Base-by-base conservation (phyloP, 1,140 invertebrate species). In the Leptestheria dahalacensis region DNA sequence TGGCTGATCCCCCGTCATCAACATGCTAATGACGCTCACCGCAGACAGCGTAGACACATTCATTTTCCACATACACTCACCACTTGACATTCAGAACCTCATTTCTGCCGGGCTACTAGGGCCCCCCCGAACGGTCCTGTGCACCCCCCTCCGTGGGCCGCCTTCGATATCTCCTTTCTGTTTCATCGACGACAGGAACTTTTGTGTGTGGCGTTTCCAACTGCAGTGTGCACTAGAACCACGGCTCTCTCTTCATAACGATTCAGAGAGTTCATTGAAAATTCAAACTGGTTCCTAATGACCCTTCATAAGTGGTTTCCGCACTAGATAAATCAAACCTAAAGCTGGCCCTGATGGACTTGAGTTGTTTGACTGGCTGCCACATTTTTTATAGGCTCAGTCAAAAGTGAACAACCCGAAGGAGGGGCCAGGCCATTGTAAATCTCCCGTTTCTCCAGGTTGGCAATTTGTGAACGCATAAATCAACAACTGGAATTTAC, bases 391-490 rank as follows among this genome's bases (percentile, higher is more conserved):
- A 15, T 41, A 41, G 33, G 33, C 33, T 41, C 6, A 41, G 33
- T 41, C 33, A 41, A 41, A 41, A 41, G 6, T 41, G 33, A 29
- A 55, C 53, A 55, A 29, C 33, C 53, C 26, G 25, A 55, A 55
- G 53, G 53, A 24, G 53, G 53, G 33, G 53, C 6, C 11, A 26
- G 26, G 26, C 15, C 33, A 41, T 41, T 41, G 33, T 41, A 41
- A 55, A 55, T 55, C 53, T 55, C n/a, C 3, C 53, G 26, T 55
- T 26, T 55, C 33, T 41, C 33, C 33, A 9, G 33, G 26, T 55
- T 55, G 53, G 53, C 53, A 55, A 55, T 55, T 55, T 55, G 53
- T 55, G 53, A 55, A 55, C 53, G 53, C 53, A 55, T 55, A 55
- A 55, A 55, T 55, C 53, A 55, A 33, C 53, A 55, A 29, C 15